Conservation (phyloP, 92 coral and sea anemone genomes). For the Hydrozoanthus gracilis region DNA sequence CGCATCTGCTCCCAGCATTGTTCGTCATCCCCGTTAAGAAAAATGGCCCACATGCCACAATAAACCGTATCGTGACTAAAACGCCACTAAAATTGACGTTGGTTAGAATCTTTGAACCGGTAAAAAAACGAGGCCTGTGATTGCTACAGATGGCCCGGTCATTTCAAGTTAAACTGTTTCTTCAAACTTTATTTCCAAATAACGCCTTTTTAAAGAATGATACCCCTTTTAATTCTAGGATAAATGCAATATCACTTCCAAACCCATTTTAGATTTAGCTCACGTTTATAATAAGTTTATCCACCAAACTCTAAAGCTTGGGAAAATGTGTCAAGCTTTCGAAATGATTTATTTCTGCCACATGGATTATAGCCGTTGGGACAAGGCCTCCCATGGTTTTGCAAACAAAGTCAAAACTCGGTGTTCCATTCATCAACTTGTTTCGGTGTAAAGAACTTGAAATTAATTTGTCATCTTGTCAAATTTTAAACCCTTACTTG, state of each 20-base stretch:
- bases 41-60: too few species aligned
- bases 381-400: slow-evolving; percentile 30
- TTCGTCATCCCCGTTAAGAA: neutral
- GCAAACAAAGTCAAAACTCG: slow-evolving; percentile 18
- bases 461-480: slow-evolving; percentile 52
- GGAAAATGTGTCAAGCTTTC: slow-evolving; percentile 2
- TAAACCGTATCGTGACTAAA: too few species aligned
- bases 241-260: too few species aligned
- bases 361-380: slow-evolving; percentile 32
- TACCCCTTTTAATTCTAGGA: too few species aligned
- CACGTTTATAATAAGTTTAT: neutral
- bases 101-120: too few species aligned
- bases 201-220: too few species aligned
- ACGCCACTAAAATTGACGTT: too few species aligned
- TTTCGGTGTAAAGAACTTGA: slow-evolving; percentile 12
- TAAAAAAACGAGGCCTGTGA: too few species aligned
- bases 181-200: too few species aligned
- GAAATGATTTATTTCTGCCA: slow-evolving; percentile 43
- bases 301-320: neutral
- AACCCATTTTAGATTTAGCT: too few species aligned
- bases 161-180: too few species aligned
- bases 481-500: neutral
- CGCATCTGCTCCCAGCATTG: neutral
- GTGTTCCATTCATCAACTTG: slow-evolving; percentile 38
- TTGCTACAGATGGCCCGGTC: too few species aligned